phyloP scores from a whole-genome alignment of 2,888 invertebrate species.

The Acrocyrtus sp. region DNA sequence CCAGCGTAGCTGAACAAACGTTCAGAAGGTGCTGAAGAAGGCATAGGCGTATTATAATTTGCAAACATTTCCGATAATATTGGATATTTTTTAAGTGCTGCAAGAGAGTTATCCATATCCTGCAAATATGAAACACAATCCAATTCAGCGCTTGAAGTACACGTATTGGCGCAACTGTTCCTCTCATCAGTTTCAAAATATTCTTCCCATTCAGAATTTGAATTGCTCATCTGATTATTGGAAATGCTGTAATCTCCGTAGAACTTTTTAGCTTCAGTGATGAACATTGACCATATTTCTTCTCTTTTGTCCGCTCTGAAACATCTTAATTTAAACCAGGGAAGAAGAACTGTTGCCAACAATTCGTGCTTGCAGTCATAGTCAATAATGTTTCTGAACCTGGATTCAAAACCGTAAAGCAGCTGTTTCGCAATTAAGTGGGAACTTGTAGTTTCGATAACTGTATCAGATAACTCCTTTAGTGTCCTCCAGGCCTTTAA shows the following conservation, averaged over 20 bases:
- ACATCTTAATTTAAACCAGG: not conserved
- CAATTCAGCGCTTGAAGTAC: too few species aligned
- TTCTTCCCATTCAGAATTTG: not conserved
- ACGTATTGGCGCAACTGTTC: too few species aligned
- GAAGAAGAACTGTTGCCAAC: not conserved
- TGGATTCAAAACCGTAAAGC: not conserved
- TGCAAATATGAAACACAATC: not conserved
- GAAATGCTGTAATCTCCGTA: too few species aligned
- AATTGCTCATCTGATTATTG: too few species aligned
- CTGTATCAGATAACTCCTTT: not conserved
- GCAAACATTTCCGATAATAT: conserved; percentile 7
- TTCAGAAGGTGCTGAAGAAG: conserved; percentile 30
- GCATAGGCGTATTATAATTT: conserved; percentile 23
- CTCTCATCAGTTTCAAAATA: not conserved
- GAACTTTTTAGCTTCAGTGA: not conserved
- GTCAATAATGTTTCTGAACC: not conserved
- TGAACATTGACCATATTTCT: not conserved
- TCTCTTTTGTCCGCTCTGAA: not conserved
- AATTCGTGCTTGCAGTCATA: too few species aligned
- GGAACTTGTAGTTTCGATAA: too few species aligned
- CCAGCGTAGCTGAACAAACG: conserved; percentile 24
- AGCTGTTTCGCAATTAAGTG: not conserved
- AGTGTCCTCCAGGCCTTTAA: not conserved
- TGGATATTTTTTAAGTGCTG: not conserved
- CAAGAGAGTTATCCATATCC: not conserved